Percentiles rank a stretch among this genome's conserved stretches.
phyloP scores from a whole-genome alignment of 2,113 vertebrate genomes.

The Labeo rohita region DNA sequence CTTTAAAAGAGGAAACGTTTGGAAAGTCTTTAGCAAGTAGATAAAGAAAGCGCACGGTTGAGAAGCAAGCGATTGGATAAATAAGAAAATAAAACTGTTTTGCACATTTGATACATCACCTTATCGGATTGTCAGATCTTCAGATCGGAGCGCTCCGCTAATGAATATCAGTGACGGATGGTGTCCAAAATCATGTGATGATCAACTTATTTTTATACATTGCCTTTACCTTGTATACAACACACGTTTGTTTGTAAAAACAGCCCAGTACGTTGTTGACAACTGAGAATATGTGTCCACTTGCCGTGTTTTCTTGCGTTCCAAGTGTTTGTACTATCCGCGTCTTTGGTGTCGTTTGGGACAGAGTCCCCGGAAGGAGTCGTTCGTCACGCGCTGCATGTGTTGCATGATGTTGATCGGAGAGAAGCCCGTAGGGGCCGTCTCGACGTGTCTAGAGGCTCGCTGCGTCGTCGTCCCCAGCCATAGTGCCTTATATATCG shows the following conservation, averaged over 20 bases:
- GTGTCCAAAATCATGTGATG: conserved; percentile 72
- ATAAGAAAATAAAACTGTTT: conserved; percentile 95
- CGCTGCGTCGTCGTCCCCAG: conserved; percentile 98
- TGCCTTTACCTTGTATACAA: conserved; percentile 99
- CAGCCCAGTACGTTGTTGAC: conserved; percentile 94
- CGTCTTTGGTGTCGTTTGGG: conserved; percentile 89
- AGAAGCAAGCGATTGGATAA: conserved; percentile 69
- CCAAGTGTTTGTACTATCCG: conserved; percentile 85
- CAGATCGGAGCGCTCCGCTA: conserved; percentile 83
- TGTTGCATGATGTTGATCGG: conserved; percentile 92
- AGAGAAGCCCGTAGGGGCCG: conserved; percentile 89
- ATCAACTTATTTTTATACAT: conserved; percentile 98
- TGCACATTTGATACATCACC: conserved; percentile 99
- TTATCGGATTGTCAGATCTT: conserved; percentile 91
- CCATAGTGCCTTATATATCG: conserved; percentile 99
- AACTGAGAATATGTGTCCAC: conserved; percentile 90
- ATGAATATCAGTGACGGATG: conserved; percentile 86
- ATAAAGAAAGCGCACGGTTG: conserved; percentile 66
- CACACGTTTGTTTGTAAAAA: conserved; percentile 97
- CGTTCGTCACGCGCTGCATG: conserved; percentile 96
- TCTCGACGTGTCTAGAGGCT: conserved; percentile 94
- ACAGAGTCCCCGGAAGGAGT: conserved; percentile 89
- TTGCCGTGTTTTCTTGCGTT: conserved; percentile 84
- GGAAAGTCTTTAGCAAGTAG: conserved; percentile 54
- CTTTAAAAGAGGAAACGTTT: conserved; percentile 81